Conservation (phyloP, 2,113 vertebrate genomes). For the Lasiurus borealis region DNA sequence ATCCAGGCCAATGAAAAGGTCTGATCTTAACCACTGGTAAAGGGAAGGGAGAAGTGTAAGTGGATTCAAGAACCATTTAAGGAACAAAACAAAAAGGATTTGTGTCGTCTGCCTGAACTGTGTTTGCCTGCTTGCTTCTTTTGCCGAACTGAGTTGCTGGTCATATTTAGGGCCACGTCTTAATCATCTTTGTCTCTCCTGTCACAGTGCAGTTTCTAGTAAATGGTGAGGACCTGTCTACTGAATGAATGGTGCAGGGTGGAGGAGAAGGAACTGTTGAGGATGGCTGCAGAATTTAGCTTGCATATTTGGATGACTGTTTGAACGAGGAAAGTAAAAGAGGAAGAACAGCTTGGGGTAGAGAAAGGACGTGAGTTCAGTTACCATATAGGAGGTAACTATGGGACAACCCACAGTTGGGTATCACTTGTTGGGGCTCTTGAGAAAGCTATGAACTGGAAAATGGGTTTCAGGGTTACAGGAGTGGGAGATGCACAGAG, state of each 20-base stretch:
- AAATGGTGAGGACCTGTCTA: neutral
- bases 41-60: neutral
- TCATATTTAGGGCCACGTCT: neutral
- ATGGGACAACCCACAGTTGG: neutral
- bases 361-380: neutral
- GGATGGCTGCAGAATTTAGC: neutral
- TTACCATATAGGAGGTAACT: neutral
- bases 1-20: neutral
- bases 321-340: neutral
- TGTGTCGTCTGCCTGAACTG: neutral
- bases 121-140: neutral
- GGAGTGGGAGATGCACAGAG: neutral
- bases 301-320: neutral
- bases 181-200: neutral
- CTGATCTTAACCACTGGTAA: neutral
- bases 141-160: neutral
- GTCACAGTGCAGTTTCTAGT: neutral
- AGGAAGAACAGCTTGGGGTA: neutral
- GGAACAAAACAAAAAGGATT: neutral
- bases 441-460: neutral
- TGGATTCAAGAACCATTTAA: slow-evolving; percentile 1
- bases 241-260: neutral
- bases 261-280: neutral
- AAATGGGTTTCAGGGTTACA: neutral
- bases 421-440: neutral